phyloP scores from a whole-genome alignment of 1,140 invertebrate species.

The Drepana arcuata region DNA sequence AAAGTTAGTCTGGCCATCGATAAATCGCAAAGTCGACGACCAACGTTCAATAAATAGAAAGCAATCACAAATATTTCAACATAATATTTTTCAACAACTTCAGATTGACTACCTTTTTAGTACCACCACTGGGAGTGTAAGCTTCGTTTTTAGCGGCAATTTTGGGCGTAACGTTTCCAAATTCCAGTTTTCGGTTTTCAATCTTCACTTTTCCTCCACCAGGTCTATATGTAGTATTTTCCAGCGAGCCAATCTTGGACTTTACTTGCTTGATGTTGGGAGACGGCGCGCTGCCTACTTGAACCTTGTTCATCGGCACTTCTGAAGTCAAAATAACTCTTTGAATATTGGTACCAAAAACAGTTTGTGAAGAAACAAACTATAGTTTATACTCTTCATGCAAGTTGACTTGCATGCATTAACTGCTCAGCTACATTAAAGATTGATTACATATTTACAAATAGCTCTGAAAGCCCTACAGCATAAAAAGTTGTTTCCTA shows the following conservation, averaged over 20 bases:
- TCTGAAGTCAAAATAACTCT: conserved; percentile 65
- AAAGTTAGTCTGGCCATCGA: no score
- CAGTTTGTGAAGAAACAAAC: no score
- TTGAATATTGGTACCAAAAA: not conserved
- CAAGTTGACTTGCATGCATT: no score
- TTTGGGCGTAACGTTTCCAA: conserved; percentile 82
- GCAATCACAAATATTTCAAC: no score
- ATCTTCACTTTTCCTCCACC: conserved; percentile 94
- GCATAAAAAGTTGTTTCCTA: no score
- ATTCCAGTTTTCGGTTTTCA: conserved; percentile 89
- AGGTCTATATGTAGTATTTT: conserved; percentile 93
- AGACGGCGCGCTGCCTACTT: conserved; percentile 91
- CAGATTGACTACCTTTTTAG: conserved; percentile 89
- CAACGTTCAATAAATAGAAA: no score
- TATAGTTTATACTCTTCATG: no score
- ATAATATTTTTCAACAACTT: no score
- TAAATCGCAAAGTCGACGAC: no score
- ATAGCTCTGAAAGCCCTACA: no score
- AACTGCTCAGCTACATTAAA: no score
- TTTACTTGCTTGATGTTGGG: conserved; percentile 92
- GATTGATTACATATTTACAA: no score
- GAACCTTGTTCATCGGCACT: conserved; percentile 94
- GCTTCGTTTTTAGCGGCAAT: conserved; percentile 94
- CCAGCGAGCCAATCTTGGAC: conserved; percentile 95
- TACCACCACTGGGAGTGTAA: conserved; percentile 89